Base-by-base conservation (phyloP, 2,888 invertebrate species). In the Anorthoa munda region DNA sequence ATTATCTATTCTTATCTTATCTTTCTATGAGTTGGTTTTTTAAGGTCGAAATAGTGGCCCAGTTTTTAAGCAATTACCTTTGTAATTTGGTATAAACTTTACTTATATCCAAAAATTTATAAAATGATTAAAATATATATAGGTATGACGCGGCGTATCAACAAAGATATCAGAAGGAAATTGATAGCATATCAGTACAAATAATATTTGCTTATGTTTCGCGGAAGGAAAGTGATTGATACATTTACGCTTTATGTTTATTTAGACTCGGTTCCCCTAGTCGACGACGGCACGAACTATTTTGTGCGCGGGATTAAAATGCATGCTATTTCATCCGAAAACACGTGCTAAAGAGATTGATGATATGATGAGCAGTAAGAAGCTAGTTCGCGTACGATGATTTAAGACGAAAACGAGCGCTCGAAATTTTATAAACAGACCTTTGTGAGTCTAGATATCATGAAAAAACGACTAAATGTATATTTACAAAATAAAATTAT, bases 81-180 rank as follows among this genome's bases (percentile, higher is more conserved):
- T 46, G 45, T 46, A 39, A 51, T 78, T 70, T 26, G 48, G 51
- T 69, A 15, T 18, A 39, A 39, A 53, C 4, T 60, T 53, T 39
- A n/a, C 18, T 9, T 31, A 15, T 5, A n/a, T 17, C 17, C 21
- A 39, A 18, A 0, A 67, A 39, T 51, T 15, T n/a, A 39, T 3
- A 21, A 70, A 78, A 26, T 23, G 21, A 13, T 12, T 77, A 69
- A 13, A n/a, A 51, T 58, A 26, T 39, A 48, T 45, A 26, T 60
- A 21, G 45, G n/a, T 45, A 59, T 45, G 59, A 74, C n/a, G 48
- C 58, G 48, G 0, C 23, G 15, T 66, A 31, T 48, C 18, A 59
- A 61, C 45, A 74, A 55, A 72, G 61, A 71, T 71, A 78, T 58
- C 53, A 64, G 21, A 53, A 75, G 72, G 66, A 65, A 60, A 81